These are phyloP conservation scores for Apamea monoglypha DNA, from an alignment of 2,888 invertebrate species.

Conservation along the genomic window DNA sequence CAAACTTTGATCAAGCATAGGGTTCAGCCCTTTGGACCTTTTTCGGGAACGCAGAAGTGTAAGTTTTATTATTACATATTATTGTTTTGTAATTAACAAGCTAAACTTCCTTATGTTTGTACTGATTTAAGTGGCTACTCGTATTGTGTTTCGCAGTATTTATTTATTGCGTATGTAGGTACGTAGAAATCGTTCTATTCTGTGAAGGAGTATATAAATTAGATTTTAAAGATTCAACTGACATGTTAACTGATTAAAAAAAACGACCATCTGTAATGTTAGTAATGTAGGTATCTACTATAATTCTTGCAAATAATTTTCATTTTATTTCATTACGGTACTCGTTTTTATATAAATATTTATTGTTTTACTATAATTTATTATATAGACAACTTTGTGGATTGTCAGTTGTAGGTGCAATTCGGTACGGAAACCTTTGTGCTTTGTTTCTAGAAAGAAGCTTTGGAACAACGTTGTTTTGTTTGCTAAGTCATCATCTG, in stretches of 20 bases:
- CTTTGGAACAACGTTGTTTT: not conserved
- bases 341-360: not conserved
- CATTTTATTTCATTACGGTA: not conserved
- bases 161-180: not conserved
- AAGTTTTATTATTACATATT: not conserved
- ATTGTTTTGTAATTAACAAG: not conserved
- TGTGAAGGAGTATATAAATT: too few species aligned
- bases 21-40: not conserved
- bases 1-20: not conserved
- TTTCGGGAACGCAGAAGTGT: slow-evolving; percentile 7
- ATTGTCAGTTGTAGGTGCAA: not conserved
- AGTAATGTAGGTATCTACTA: too few species aligned
- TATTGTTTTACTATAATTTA: not conserved
- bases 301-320: not conserved
- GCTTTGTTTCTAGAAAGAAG: slow-evolving; percentile 19
- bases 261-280: not conserved
- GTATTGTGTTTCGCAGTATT: not conserved
- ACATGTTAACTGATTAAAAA: too few species aligned
- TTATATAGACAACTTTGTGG: not conserved
- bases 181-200: not conserved
- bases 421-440: not conserved
- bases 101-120: not conserved
- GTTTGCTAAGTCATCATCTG: not conserved
- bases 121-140: not conserved
- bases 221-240: too few species aligned